Evolutionary conservation across 1,140 invertebrate genomes (phyloP), one percentile per base, ranked within the genome.

Genomic region (Bombus confusus): DNA sequence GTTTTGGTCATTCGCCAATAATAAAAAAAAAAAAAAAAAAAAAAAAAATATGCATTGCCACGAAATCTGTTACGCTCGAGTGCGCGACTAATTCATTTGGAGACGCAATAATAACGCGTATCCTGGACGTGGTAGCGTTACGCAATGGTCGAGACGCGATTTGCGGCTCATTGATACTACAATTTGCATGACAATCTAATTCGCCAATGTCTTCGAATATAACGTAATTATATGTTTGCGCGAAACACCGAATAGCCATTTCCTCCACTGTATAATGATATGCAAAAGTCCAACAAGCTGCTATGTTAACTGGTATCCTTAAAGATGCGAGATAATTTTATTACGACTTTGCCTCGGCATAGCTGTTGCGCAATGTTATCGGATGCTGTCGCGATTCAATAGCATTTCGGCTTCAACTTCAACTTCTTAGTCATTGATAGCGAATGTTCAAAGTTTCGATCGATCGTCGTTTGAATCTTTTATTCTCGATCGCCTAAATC

Each of bases 121-220:
- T 47, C 39, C 22, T n/a, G 64, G 22, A 28, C 43, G 31, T 37
- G 25, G 10, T 8, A 9, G 39, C 4, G 28, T 80, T 85, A 52
- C 41, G 68, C 62, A 72, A 80, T 34, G 31, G 15, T 18, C 18
- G 5, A 71, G n/a, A 3, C 13, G 31, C 37, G 47, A 47, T 47
- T 62, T 34, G 59, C 34, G 59, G 31, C 31, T n/a, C 69, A 52
- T 39, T 52, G 81, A 76, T 47, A 25, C 41, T 52, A 39, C 43
- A 79, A 85, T 85, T 79, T 71, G 31, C 77, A n/a, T 62, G 83
- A 85, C 76, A 77, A 80, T 69, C 68, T 80, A 71, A 85, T 80
- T 64, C 76, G 76, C 68, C 28, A 64, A 37, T 37, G 15, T 41
- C 39, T 69, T 43, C 57, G 69, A 66, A n/a, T 15, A n/a, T 10